These are phyloP conservation scores for Lasiurus borealis DNA, from an alignment of 2,113 vertebrate species.

Conservation along the genomic window DNA sequence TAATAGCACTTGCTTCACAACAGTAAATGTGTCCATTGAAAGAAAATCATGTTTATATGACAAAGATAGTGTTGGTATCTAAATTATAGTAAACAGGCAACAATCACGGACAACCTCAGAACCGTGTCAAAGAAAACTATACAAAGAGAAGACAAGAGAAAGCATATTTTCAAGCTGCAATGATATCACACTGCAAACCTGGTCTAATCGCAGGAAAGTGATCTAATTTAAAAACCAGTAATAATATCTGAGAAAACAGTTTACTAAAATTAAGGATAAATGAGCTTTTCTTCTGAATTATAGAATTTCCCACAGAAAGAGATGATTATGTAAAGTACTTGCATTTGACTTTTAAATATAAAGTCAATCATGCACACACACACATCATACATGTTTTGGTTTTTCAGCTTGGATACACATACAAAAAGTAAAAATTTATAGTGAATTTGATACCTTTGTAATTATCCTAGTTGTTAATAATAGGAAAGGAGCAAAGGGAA, in stretches of 20 bases:
- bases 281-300: not conserved
- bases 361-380: not conserved
- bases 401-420: not conserved
- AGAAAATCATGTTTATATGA: constrained; percentile 6
- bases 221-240: not conserved
- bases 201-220: not conserved
- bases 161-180: not conserved
- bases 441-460: not conserved
- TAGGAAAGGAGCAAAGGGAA: too few species aligned
- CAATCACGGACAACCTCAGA: not conserved
- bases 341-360: not conserved
- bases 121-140: not conserved
- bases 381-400: not conserved
- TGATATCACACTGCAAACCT: not conserved
- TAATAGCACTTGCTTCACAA: not conserved
- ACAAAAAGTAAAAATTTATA: not conserved
- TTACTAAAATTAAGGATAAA: not conserved
- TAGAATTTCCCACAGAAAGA: not conserved
- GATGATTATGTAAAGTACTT: not conserved
- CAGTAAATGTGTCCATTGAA: not conserved
- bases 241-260: not conserved
- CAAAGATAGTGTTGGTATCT: not conserved
- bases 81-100: not conserved
- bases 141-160: not conserved
- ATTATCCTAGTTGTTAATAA: too few species aligned